Evolutionary conservation across 2,797 vertebrate genomes (phyloP).

Genomic region (Enteromius unitaeniatus): DNA sequence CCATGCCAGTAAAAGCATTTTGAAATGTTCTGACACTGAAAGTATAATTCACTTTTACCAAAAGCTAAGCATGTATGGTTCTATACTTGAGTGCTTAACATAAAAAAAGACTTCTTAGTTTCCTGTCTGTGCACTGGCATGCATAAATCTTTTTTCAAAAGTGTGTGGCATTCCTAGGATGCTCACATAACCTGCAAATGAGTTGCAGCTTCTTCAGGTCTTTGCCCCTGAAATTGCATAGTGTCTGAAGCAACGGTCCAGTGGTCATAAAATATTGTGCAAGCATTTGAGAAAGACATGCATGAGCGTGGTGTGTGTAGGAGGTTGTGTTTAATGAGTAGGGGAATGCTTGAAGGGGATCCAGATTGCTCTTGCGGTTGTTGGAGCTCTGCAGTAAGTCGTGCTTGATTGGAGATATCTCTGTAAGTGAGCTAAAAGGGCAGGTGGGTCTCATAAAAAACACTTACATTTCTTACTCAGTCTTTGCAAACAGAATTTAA

Average conservation of each 20-base stretch:
- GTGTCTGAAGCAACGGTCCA: neutral
- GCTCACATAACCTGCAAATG: neutral
- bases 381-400: neutral
- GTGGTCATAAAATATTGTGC: neutral
- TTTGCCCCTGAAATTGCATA: neutral
- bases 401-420: neutral
- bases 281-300: neutral
- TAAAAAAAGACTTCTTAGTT: neutral
- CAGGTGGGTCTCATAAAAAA: neutral
- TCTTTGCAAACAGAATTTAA: too few species aligned
- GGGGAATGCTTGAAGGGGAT: neutral
- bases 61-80: neutral
- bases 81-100: neutral
- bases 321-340: neutral
- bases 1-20: constrained; percentile 35
- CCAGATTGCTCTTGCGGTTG: neutral
- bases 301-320: neutral
- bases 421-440: neutral
- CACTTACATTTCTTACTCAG: neutral
- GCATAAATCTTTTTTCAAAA: neutral
- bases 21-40: constrained; percentile 49
- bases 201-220: neutral
- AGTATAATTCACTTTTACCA: constrained; percentile 40
- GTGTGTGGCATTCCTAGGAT: neutral
- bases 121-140: neutral